Evolutionary conservation across 2,888 invertebrate genomes (phyloP).

Genomic region (Apoderus coryli): DNA sequence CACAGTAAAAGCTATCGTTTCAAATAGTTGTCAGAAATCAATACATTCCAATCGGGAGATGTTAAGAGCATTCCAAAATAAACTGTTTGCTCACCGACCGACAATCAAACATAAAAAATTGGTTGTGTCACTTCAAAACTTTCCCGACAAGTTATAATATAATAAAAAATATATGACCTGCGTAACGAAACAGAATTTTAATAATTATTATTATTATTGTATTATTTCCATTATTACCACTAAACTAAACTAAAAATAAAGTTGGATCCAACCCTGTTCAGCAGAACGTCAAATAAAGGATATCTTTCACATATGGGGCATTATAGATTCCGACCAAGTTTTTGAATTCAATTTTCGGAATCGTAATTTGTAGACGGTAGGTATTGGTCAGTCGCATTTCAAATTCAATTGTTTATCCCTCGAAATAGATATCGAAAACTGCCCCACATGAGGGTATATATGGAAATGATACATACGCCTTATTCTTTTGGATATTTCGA

Average conservation of each 20-base stretch:
- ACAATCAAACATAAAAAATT: too few relatives aligned
- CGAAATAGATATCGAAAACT: slow-evolving; percentile 31
- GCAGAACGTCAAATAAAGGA: slow-evolving; percentile 18
- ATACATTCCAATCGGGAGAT: slow-evolving; percentile 25
- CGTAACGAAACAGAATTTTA: too few relatives aligned
- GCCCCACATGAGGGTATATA: slow-evolving; percentile 30
- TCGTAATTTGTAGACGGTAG: slow-evolving; percentile 33
- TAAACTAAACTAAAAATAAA: too few relatives aligned
- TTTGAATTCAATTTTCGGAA: slow-evolving; percentile 36
- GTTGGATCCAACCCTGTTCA: too few relatives aligned
- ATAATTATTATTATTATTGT: too few relatives aligned
- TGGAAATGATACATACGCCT: slow-evolving; percentile 27
- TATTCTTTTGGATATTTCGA: slow-evolving; percentile 31
- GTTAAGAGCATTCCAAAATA: too few relatives aligned
- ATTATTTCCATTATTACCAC: too few relatives aligned
- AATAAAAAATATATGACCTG: too few relatives aligned
- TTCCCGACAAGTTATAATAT: too few relatives aligned
- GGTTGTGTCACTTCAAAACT: too few relatives aligned
- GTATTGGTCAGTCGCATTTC: slow-evolving; percentile 34
- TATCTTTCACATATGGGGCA: slow-evolving; percentile 23
- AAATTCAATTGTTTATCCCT: slow-evolving; percentile 35
- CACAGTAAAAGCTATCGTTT: slow-evolving; percentile 22
- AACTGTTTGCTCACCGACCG: too few relatives aligned
- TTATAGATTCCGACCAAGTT: slow-evolving; percentile 36
- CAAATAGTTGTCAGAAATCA: slow-evolving; percentile 25